Percentiles rank a stretch among this genome's conserved stretches.
phyloP scores from a whole-genome alignment of 2,888 invertebrate species.

The Volucella zonaria region DNA sequence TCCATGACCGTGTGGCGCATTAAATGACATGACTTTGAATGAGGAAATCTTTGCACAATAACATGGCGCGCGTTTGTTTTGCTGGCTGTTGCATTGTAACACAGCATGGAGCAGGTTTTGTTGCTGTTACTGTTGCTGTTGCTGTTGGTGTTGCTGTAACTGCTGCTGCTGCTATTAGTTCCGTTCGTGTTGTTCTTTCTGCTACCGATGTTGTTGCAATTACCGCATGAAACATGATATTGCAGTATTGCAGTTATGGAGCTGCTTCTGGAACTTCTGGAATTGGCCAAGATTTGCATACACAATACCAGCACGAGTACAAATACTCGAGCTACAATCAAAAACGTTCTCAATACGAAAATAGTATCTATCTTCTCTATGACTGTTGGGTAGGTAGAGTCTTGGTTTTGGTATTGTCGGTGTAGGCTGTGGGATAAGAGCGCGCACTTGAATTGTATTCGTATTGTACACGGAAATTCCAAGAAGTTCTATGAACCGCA shows the following conservation, averaged over 20 bases:
- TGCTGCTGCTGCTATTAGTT: too few relatives aligned
- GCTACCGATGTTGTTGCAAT: slow-evolving; percentile 26
- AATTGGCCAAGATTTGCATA: slow-evolving; percentile 44
- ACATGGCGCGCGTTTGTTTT: slow-evolving; percentile 30
- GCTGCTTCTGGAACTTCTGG: slow-evolving; percentile 24
- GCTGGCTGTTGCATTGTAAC: slow-evolving; percentile 28
- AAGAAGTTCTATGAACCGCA: slow-evolving; percentile 63
- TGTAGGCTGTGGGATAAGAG: too few relatives aligned
- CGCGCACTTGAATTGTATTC: slow-evolving; percentile 35
- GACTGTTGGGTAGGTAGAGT: slow-evolving; percentile 9
- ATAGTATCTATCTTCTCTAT: slow-evolving; percentile 47
- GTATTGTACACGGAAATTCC: slow-evolving; percentile 47
- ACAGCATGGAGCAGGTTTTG: slow-evolving; percentile 22
- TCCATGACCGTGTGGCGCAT: slow-evolving; percentile 58
- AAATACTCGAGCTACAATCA: slow-evolving; percentile 32
- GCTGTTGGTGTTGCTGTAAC: too few relatives aligned
- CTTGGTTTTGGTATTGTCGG: background rate
- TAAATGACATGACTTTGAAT: slow-evolving; percentile 68
- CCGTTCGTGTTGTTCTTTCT: background rate
- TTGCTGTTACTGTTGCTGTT: slow-evolving; percentile 9
- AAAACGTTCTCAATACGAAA: slow-evolving; percentile 36
- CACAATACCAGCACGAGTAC: background rate
- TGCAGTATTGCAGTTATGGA: slow-evolving; percentile 1
- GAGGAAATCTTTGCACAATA: slow-evolving; percentile 63
- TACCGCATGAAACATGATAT: slow-evolving; percentile 54